Base-by-base conservation (phyloP, 1,140 invertebrate species). In the Platyscapa corneri region DNA sequence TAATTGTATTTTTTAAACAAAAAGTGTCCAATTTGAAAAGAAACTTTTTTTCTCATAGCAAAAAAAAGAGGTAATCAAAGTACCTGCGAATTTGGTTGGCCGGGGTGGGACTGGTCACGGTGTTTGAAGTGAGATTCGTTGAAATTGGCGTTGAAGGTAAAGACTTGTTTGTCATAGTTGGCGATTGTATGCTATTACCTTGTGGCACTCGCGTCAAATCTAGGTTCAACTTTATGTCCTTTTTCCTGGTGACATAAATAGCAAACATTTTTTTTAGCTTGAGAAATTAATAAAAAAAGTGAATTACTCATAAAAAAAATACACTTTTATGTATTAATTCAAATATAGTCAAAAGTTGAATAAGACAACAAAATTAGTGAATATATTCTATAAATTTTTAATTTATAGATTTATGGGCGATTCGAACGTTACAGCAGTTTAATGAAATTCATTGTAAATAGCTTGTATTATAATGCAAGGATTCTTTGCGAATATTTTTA, bases 31-130 rank as follows among this genome's bases (percentile, higher is more conserved):
- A 32, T 82, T n/a, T 67, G 7, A 42, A 80, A n/a, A 72, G 27
- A 70, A 27, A 34, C n/a, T 12, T 53, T 3, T 72, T 32, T 37
- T 14, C 12, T 72, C 32, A 27, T 32, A 67, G 16, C 7, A 53
- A 56, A 56, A 72, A 70, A 46, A 81, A 46, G 60, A 42, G 20
- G 16, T 30, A 12, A 0, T 56, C 56, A 81, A 84, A 39, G 86
- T 94, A 95, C 95, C 95, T 95, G 91, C 95, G 94, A 88, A 95
- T 94, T 87, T 94, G 94, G 88, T 94, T 95, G 83, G 92, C 93
- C 82, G 94, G 93, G 32, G 92, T 92, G 27, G 94, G 94, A 88
- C 92, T 95, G 75, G 93, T 94, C n/a, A 93, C 89, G 56, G 90
- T 92, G 53, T 91, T 91, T 84, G 91, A 90, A 80, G 88, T 91